Evolutionary conservation across 2,797 vertebrate genomes (phyloP).

Genomic region (Malurus leucopterus): DNA sequence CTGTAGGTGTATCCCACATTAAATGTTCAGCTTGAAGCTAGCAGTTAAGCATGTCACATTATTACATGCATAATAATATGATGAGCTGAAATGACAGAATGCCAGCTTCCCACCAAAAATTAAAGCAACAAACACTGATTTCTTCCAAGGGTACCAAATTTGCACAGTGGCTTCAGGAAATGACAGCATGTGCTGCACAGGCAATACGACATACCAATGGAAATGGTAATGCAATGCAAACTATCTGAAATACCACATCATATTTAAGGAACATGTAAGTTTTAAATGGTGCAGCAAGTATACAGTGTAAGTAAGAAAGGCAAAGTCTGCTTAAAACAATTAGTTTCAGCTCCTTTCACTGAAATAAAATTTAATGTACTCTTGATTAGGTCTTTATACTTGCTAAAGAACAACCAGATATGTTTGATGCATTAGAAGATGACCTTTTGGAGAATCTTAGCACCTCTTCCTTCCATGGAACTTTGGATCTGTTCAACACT

Average conservation of each 20-base stretch:
- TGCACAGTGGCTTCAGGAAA: background rate
- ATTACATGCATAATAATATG: slow-evolving; percentile 50
- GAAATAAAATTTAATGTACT: background rate
- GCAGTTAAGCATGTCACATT: slow-evolving; percentile 60
- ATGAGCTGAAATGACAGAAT: slow-evolving; percentile 54
- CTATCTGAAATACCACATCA: background rate
- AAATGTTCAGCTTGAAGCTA: slow-evolving; percentile 57
- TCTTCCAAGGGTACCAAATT: background rate
- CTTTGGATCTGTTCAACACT: slow-evolving; percentile 23
- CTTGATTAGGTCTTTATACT: background rate
- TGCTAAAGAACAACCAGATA: background rate
- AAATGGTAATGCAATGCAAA: background rate
- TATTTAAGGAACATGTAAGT: background rate
- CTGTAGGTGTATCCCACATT: slow-evolving; percentile 25
- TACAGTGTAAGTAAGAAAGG: background rate
- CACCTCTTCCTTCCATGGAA: background rate
- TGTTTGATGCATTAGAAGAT: background rate
- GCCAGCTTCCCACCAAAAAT: slow-evolving; percentile 40
- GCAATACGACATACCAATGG: background rate
- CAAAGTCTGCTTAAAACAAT: background rate
- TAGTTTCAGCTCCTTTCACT: background rate
- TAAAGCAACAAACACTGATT: slow-evolving; percentile 51
- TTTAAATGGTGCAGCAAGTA: background rate
- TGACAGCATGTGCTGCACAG: background rate
- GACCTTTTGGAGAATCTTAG: background rate